These are phyloP conservation scores for Mythimna lalbum DNA, from an alignment of 2,888 invertebrate species.

Conservation along the genomic window DNA sequence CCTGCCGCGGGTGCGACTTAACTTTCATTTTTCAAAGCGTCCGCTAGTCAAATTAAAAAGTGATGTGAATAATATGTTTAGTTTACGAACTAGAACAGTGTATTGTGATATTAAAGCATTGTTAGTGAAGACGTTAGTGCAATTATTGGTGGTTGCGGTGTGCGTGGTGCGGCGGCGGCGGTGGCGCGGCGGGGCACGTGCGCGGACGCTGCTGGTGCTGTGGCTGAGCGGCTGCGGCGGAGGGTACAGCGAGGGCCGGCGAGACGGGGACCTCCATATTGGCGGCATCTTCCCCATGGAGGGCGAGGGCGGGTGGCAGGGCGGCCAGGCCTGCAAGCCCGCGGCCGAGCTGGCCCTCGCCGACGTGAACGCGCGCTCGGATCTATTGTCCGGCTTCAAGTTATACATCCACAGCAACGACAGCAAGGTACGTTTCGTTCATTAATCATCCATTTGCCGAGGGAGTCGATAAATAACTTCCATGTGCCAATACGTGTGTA, in stretches of 20 bases:
- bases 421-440: conserved; percentile 94
- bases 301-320: conserved; percentile 99
- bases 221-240: conserved; percentile 77
- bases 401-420: conserved; percentile 98
- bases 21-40: conserved; percentile 88
- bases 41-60: conserved; percentile 90
- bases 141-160: conserved; percentile 89
- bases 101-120: conserved; percentile 84
- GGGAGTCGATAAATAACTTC: conserved; percentile 50
- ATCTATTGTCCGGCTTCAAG: conserved; percentile 97
- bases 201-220: conserved; percentile 77
- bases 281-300: conserved; percentile 99
- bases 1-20: conserved; percentile 79
- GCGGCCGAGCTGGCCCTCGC: conserved; percentile 99
- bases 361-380: conserved; percentile 97
- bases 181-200: conserved; percentile 64
- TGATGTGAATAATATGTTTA: conserved; percentile 75
- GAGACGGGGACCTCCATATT: conserved; percentile 96
- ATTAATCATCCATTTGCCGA: conserved; percentile 58
- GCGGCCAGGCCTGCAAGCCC: conserved; percentile 99
- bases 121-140: conserved; percentile 87
- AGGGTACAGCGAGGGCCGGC: conserved; percentile 82
- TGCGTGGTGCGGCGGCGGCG: conserved; percentile 77
- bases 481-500: conserved; percentile 54
- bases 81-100: conserved; percentile 87